These are phyloP conservation scores for Dioctria linearis DNA, from an alignment of 2,888 invertebrate genomes.

Conservation along the genomic window DNA sequence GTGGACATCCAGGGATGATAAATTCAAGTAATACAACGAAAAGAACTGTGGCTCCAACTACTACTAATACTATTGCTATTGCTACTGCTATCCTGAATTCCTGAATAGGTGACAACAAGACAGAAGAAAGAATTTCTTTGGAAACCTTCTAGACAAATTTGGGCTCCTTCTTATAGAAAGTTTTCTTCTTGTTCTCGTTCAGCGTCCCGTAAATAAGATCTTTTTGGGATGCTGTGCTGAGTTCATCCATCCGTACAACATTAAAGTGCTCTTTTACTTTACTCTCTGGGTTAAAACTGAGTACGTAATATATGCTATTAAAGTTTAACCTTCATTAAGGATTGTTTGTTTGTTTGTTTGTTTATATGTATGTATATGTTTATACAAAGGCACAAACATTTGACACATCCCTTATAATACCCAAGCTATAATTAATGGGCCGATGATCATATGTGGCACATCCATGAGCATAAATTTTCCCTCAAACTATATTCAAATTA, in stretches of 20 bases:
- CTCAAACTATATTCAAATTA: conserved; percentile 61
- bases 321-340: conserved; percentile 36
- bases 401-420: conserved; percentile 51
- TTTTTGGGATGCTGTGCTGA: background rate
- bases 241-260: background rate
- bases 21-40: conserved; percentile 23
- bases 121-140: background rate
- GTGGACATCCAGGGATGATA: background rate
- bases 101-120: conserved; percentile 2
- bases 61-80: too few relatives aligned
- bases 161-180: background rate
- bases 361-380: too few relatives aligned
- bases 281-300: background rate
- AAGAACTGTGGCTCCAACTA: background rate
- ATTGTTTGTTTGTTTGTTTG: conserved; percentile 5
- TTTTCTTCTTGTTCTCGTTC: conserved; percentile 14
- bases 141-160: conserved; percentile 24
- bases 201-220: conserved; percentile 13
- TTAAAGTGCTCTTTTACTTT: conserved; percentile 4
- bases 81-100: background rate
- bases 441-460: conserved; percentile 62
- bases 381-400: conserved; percentile 28
- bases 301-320: background rate
- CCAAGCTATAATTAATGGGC: conserved; percentile 61
- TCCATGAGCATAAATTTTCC: conserved; percentile 62